These are phyloP conservation scores for Glaucidium brasilianum DNA, from an alignment of 2,113 vertebrate species.

Conservation along the genomic window DNA sequence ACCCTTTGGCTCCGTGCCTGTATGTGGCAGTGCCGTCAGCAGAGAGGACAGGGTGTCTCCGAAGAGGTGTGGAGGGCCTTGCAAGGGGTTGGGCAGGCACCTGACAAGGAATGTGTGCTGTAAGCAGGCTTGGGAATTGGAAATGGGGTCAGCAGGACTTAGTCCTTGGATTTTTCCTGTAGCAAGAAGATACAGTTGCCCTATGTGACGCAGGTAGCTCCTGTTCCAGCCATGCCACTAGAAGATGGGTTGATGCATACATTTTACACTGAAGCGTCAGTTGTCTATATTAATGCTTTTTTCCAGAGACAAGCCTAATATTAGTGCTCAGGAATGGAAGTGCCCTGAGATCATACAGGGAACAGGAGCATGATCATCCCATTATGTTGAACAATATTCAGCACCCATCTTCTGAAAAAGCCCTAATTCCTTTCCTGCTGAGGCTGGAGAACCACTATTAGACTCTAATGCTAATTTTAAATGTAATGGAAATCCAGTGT, in stretches of 20 bases:
- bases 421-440: background rate
- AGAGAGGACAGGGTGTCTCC: rapidly evolving
- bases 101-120: rapidly evolving
- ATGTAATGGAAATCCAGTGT: background rate
- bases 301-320: background rate
- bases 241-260: background rate
- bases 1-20: rapidly evolving
- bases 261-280: background rate
- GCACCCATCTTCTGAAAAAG: background rate
- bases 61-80: rapidly evolving
- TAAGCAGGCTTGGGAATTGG: background rate
- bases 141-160: background rate
- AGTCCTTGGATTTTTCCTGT: background rate
- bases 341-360: background rate
- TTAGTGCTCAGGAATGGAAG: background rate
- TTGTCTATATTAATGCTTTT: background rate
- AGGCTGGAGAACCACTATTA: background rate
- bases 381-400: background rate
- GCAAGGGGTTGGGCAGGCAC: background rate
- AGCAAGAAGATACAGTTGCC: background rate
- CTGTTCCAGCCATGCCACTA: background rate
- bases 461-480: background rate
- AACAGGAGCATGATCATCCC: background rate
- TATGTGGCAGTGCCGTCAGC: rapidly evolving
- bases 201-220: background rate